phyloP scores from a whole-genome alignment of 2,113 vertebrate genomes.

The Dasyornis broadbenti region DNA sequence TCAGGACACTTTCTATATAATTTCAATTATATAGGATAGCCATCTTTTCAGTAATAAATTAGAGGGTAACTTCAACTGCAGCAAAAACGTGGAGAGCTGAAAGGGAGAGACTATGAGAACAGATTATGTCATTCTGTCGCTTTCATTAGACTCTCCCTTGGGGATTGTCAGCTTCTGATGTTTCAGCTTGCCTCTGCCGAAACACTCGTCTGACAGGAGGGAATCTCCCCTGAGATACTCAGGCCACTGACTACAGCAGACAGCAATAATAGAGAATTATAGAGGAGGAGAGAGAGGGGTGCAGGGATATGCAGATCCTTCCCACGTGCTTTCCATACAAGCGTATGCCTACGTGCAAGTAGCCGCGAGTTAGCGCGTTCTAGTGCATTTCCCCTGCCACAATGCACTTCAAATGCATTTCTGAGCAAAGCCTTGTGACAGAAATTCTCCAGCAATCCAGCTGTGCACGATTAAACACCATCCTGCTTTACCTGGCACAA shows the following conservation, averaged over 20 bases:
- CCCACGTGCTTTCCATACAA: background rate
- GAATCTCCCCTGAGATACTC: background rate
- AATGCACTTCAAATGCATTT: background rate
- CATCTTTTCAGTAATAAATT: constrained; percentile 22
- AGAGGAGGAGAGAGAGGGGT: background rate
- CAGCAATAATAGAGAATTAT: background rate
- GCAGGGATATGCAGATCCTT: background rate
- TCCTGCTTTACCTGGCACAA: background rate
- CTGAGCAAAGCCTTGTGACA: background rate
- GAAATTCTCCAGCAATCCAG: background rate
- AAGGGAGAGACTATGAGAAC: background rate
- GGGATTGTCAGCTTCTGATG: constrained; percentile 35
- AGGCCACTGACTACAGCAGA: constrained; percentile 3
- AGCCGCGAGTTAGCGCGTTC: fast-evolving
- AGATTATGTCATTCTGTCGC: constrained; percentile 2
- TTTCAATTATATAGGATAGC: background rate
- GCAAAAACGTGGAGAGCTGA: background rate
- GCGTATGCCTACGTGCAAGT: background rate
- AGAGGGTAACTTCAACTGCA: constrained; percentile 33
- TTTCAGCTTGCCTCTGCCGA: constrained; percentile 23
- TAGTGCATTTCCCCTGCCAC: background rate
- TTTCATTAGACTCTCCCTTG: constrained; percentile 28
- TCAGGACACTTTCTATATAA: background rate
- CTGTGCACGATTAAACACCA: background rate
- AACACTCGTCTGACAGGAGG: background rate